Conservation (phyloP, 2,113 vertebrate species). For the Percina caprodes region DNA sequence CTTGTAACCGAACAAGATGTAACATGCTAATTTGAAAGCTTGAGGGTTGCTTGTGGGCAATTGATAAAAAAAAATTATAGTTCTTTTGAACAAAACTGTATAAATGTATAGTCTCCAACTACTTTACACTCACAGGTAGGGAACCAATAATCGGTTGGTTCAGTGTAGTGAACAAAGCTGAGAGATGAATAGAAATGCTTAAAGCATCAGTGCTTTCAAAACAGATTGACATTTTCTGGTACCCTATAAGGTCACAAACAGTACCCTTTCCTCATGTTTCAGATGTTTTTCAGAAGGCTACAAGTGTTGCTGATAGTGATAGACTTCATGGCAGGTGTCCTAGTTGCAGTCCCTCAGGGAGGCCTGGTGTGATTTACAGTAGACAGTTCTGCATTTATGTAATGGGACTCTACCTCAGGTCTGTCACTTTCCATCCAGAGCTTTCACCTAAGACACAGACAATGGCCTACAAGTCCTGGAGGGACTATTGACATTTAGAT, state of each 20-base stretch:
- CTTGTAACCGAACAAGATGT: too few relatives aligned
- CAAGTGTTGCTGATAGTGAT: neutral
- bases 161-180: neutral
- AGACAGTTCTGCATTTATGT: constrained; percentile 38
- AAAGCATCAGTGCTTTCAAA: too few relatives aligned
- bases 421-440: constrained; percentile 12
- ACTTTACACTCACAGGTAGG: neutral
- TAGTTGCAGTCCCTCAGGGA: constrained; percentile 3
- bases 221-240: neutral
- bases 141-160: neutral
- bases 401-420: constrained; percentile 29
- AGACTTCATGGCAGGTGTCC: neutral
- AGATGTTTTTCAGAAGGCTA: neutral
- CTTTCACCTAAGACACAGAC: constrained; percentile 43
- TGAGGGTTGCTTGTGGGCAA: neutral
- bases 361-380: constrained; percentile 29
- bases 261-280: neutral
- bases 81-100: too few relatives aligned
- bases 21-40: neutral
- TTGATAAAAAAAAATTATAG: too few relatives aligned
- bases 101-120: too few relatives aligned
- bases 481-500: constrained; percentile 49
- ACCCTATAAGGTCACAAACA: neutral
- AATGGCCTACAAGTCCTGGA: constrained; percentile 48
- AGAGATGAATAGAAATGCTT: neutral